A percentile compares a stretch with the other conserved stretches of the same genome.
Conservation (phyloP, 2,888 invertebrate species). For the Pseudoips prasinana region DNA sequence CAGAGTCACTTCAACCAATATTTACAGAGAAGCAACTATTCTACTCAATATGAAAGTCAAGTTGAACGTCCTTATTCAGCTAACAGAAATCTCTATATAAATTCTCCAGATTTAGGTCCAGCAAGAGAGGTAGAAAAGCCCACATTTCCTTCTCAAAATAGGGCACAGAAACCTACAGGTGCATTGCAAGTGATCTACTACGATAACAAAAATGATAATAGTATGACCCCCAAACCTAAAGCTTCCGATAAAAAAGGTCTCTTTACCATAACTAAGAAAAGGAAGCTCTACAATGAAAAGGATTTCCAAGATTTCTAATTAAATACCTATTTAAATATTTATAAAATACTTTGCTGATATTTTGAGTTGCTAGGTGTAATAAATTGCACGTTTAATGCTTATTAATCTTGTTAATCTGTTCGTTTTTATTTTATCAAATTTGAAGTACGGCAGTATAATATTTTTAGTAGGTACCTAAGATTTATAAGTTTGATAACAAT, state of each 20-base stretch:
- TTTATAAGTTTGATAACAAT: too few relatives aligned
- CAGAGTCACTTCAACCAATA: constrained; percentile 71
- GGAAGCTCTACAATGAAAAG: constrained; percentile 69
- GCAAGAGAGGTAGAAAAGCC: constrained; percentile 36
- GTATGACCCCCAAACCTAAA: constrained; percentile 30
- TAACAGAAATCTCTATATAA: constrained; percentile 41
- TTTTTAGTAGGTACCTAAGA: too few relatives aligned
- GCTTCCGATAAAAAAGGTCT: constrained; percentile 58
- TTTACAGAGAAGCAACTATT: constrained; percentile 51
- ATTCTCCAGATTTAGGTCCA: constrained; percentile 40
- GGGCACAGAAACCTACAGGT: constrained; percentile 39
- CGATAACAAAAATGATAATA: constrained; percentile 39
- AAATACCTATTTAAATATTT: constrained; percentile 3
- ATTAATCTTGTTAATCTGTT: too few relatives aligned
- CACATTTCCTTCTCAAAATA: constrained; percentile 38
- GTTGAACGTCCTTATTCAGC: constrained; percentile 68
- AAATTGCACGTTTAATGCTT: constrained; percentile 14
- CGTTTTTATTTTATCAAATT: background rate
- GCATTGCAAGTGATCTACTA: constrained; percentile 64
- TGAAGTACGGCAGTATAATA: too few relatives aligned
- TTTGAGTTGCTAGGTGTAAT: constrained; percentile 2
- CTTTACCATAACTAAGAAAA: constrained; percentile 69
- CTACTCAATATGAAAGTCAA: constrained; percentile 56
- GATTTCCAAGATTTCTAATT: constrained; percentile 64
- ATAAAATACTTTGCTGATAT: constrained; percentile 3